Base-by-base conservation (phyloP, 2,113 vertebrate genomes). In the Pollachius pollachius region DNA sequence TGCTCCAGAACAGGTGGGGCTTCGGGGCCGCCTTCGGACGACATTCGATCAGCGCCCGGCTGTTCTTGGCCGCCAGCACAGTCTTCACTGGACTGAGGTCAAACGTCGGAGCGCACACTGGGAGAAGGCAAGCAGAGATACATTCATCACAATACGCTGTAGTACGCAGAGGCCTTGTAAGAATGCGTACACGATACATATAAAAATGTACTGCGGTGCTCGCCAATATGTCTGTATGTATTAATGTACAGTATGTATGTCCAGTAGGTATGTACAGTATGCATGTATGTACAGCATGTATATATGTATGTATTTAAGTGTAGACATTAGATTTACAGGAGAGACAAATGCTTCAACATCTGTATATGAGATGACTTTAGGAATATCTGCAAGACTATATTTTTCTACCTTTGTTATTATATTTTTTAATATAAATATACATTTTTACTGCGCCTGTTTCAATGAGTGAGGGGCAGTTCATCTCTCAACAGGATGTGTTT, bases 11-110 rank as follows among this genome's bases (percentile, higher is more conserved):
- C 85, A 98, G 91, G 62, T 69, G 87, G 6, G 97, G 94, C 72
- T 93, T 96, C 0, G 97, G 97, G 41, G 97, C 95, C 0, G 95
- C 97, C 88, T 94, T 94, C 15, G 96, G 97, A 70, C 94, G 95
- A 82, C 97, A 99, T 62, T 95, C 92, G 21, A 99, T 95, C 76
- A 98, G 89, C 57, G 95, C 94, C 4, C 92, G 94, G 0, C 96
- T 93, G 3, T 97, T 96, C 86, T 91, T 95, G 9, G 96, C 93
- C 30, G 92, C 96, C 74, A 97, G 78, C 60, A 95, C 90, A 81
- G 89, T 93, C 84, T 94, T 97, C 88, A 98, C 93, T 5, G 95
- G 96, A 79, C 93, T 96, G 85, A 92, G 81, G 82, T 96, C 93
- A 89, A 99, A 99, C 18, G 94, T 94, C 34, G 97, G 97, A 79